Base-by-base conservation (phyloP, 2,888 invertebrate species). In the Acleris emargana region DNA sequence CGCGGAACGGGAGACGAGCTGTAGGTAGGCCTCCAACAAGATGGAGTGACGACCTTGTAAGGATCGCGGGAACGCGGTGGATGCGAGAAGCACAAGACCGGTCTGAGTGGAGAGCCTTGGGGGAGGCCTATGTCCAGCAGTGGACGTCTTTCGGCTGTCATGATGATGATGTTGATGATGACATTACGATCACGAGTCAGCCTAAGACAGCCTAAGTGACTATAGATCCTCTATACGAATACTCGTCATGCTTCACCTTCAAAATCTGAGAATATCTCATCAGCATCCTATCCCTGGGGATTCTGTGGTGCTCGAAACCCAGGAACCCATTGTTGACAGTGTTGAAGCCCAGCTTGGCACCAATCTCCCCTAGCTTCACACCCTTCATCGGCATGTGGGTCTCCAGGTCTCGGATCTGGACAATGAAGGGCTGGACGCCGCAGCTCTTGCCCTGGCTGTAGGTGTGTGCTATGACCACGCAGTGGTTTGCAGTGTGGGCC, bases 351-450 rank as follows among this genome's bases (percentile, higher is more conserved):
- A 99, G 92, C 81, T 99, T 99, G 1, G 96, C 96, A 0, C 99
- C 99, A 70, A 99, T 98, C 86, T 99, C 99, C 0, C 99, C 99
- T 64, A 99, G 94, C 80, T 96, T 96, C 62, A 99, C 95, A 77
- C 98, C 98, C 6, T 95, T 95, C 75, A 99, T 78, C 0, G 98
- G 97, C 83, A 94, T 90, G 77, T 99, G 98, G 0, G 97, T 97
- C n/a, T 97, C 95, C 81, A 96, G 95, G 75, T 98, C 96, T 70
- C 99, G 93, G 9, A 99, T 87, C 81, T 98, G 98, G 0, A 99
- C 97, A 72, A 99, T 94, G 80, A 99, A 99, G 0, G 97, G 96
- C 77, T 99, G 98, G 72, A 98, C 95, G 0, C 99, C 99, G 77
- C 95, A 95, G 75, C 95, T 95, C 80, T 95, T 93, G 0, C 96